Base-by-base conservation (phyloP, 2,888 invertebrate genomes). In the Tenthredo distinguenda region DNA sequence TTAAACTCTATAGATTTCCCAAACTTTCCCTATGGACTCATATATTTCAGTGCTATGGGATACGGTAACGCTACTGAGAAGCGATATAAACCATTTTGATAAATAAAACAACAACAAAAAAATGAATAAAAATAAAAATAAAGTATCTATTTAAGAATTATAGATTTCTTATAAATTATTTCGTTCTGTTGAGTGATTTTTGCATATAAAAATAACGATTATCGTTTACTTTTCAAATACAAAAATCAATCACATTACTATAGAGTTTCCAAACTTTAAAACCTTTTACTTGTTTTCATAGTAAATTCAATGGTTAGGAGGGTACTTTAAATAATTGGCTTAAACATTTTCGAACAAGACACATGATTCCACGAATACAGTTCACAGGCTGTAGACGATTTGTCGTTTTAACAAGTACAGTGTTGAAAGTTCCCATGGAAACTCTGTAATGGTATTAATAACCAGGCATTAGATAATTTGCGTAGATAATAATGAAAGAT, bases 1-100 rank as follows among this genome's bases (percentile, higher is more conserved):
- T n/a, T n/a, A 62, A 77, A 77, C 31, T 62, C 58, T 81, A 81
- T 50, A 81, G 77, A 77, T 34, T 55, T 55, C 50, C 21, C 31
- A 62, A 72, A 31, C 50, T 77, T 50, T 18, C 9, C 68, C 43
- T 43, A 50, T 12, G 62, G 72, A 71, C 34, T 55, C 15, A 79
- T 65, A 50, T 85, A 85, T 77, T 85, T 77, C 85, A 85, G 85
- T 85, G 85, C 79, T 85, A 79, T 68, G 68, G 65, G 79, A 85
- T 87, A 86, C 87, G 83, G 87, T 87, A 89, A 90, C 89, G 86
- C 87, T 88, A 87, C 87, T 89, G 86, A 90, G 89, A 89, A 91
- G 89, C 89, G 87, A 90, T 90, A 90, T 88, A 88, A 91, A 90
- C 90, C 85, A 90, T 92, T 93, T 93, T 93, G 92, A 92, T 92